A percentile compares a stretch with the other conserved stretches of the same genome.
phyloP scores from a whole-genome alignment of 1,140 invertebrate genomes.

The Conus betulinus region DNA sequence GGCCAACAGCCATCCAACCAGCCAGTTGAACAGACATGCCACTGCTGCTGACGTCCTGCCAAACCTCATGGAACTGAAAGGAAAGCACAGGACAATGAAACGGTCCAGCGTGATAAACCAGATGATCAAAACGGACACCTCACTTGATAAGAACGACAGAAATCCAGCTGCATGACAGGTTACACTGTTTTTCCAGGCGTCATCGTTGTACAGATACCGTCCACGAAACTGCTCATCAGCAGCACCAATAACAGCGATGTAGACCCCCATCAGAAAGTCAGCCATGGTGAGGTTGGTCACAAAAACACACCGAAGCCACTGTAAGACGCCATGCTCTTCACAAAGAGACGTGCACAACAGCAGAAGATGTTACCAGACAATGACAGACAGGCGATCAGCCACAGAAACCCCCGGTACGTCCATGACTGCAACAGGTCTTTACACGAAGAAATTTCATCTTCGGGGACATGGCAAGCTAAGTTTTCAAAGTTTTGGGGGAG shows the following conservation, averaged over 20 bases:
- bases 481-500: conserved; percentile 34
- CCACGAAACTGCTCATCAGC: conserved; percentile 54
- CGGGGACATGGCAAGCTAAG: conserved; percentile 25
- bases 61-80: conserved; percentile 1
- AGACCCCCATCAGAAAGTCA: conserved; percentile 42
- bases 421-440: conserved; percentile 47
- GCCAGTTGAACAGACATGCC: conserved; percentile 24
- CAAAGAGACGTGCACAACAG: too few species aligned
- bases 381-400: too few species aligned
- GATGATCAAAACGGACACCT: conserved; percentile 39
- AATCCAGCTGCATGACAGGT: conserved; percentile 36
- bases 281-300: conserved; percentile 48
- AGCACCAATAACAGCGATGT: conserved; percentile 36
- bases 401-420: too few species aligned
- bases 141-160: conserved; percentile 39
- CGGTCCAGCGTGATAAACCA: conserved; percentile 54
- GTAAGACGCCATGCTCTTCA: neutral
- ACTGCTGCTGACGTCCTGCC: neutral
- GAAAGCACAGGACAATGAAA: conserved; percentile 1
- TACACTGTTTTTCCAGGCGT: conserved; percentile 28
- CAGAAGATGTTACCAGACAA: too few species aligned
- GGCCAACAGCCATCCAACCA: conserved; percentile 12
- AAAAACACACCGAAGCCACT: conserved; percentile 50
- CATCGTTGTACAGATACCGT: conserved; percentile 26
- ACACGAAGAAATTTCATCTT: conserved; percentile 56